Base-by-base conservation (phyloP, 2,888 invertebrate genomes). In the Aquatica leii region DNA sequence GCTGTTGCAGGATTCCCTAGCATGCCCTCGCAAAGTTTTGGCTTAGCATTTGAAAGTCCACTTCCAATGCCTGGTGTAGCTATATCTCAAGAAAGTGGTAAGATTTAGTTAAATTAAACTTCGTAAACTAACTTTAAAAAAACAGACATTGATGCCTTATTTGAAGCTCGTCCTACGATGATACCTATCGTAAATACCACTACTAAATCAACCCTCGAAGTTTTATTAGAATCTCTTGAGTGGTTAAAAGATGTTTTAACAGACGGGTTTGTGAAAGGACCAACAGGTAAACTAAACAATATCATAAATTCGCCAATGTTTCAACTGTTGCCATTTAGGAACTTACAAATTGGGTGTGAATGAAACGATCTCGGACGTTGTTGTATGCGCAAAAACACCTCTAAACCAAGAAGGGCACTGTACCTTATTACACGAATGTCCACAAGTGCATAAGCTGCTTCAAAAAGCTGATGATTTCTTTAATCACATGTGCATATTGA, bases 31-130 rank as follows among this genome's bases (percentile, higher is more conserved):
- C n/a, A n/a, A n/a, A n/a, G n/a, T n/a, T n/a, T n/a, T n/a, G n/a
- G n/a, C n/a, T n/a, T n/a, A n/a, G n/a, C n/a, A n/a, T n/a, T n/a
- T n/a, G n/a, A n/a, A n/a, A n/a, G n/a, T n/a, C n/a, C n/a, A n/a
- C n/a, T n/a, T n/a, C n/a, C n/a, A n/a, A n/a, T n/a, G n/a, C n/a
- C n/a, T n/a, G n/a, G n/a, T n/a, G n/a, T n/a, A n/a, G n/a, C n/a
- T n/a, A n/a, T n/a, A n/a, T n/a, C n/a, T n/a, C n/a, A n/a, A 46
- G 82, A 81, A 3, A 18, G 41, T 43, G 12, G 17, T 43, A 43
- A 43, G 15, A 31, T n/a, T n/a, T n/a, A n/a, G n/a, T n/a, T n/a
- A n/a, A n/a, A n/a, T n/a, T n/a, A n/a, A n/a, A n/a, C n/a, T n/a
- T n/a, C n/a, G n/a, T n/a, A n/a, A n/a, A n/a, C n/a, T n/a, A n/a